Base-by-base conservation (phyloP, 2,888 invertebrate genomes). In the Cryptus armator region DNA sequence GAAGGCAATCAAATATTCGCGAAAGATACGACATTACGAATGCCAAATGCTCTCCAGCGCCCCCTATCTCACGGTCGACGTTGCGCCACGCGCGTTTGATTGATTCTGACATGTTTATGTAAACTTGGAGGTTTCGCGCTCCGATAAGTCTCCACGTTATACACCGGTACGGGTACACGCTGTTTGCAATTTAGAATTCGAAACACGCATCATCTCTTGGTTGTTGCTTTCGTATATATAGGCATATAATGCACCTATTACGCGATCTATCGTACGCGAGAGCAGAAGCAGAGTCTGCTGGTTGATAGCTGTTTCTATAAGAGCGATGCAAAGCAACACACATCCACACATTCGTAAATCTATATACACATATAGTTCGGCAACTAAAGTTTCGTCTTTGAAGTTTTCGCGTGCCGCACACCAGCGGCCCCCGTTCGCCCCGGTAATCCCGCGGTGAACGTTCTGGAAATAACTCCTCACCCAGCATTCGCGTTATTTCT, bases 91-190 rank as follows among this genome's bases (percentile, higher is more conserved):
- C 51, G 51, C 12, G 46, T 84, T 72, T 77, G 84, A 84, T 84
- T 84, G 81, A 84, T 81, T 84, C 77, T 67, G 67, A 72, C 77
- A 84, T 81, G 81, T 84, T 81, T 72, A 77, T 72, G 77, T 77
- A 81, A 81, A 76, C 84, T 32, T 53, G 43, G 59, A 70, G 43
- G 14, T 46, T 32, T 19, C 32, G 56, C 72, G 71, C 76, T 76
- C 71, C 76, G 51, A 56, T 59, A 71, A 68, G 44, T 84, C 77
- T 51, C 67, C 62, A 62, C 70, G 46, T 46, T 9, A 12, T 12
- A 64, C 37, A 56, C 51, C n/a, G n/a, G 48, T 14, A 14, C 5
- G 5, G 70, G 19, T 19, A 1, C 10, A 32, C 19, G 29, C 14
- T 64, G 66, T 81, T 70, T 70, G 81, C 62, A 70, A 43, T 75